These are phyloP conservation scores for Philereme vetulata DNA, from an alignment of 2,888 invertebrate genomes.

Conservation along the genomic window DNA sequence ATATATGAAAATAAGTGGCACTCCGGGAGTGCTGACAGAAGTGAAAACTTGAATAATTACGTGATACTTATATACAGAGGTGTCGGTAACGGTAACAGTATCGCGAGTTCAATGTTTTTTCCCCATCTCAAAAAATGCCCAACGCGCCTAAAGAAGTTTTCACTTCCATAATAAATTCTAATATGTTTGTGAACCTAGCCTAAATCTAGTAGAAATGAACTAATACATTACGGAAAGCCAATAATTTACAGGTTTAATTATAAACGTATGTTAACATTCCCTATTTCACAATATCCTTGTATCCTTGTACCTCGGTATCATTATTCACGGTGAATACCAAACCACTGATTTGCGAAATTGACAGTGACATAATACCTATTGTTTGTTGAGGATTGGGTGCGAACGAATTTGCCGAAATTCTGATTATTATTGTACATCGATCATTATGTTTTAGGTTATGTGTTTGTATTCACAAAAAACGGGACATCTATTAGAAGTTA, in stretches of 20 bases:
- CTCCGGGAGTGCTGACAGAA: too few relatives aligned
- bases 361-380: constrained; percentile 24
- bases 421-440: constrained; percentile 24
- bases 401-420: constrained; percentile 5
- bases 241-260: background rate
- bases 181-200: too few relatives aligned
- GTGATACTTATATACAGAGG: too few relatives aligned
- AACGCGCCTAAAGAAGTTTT: too few relatives aligned
- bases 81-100: too few relatives aligned
- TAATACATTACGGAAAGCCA: too few relatives aligned
- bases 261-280: background rate
- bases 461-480: constrained; percentile 16
- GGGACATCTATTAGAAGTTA: constrained; percentile 4
- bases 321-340: constrained; percentile 11
- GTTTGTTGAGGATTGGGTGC: constrained; percentile 17
- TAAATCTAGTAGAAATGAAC: too few relatives aligned
- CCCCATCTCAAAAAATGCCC: too few relatives aligned
- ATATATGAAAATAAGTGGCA: too few relatives aligned
- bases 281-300: background rate
- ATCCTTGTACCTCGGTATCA: background rate
- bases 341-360: constrained; percentile 22
- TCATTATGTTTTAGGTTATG: constrained; percentile 20
- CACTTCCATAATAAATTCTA: too few relatives aligned
- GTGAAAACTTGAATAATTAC: too few relatives aligned
- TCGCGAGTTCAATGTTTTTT: too few relatives aligned